Base-by-base conservation (phyloP, 2,113 vertebrate genomes). In the Cyphotilapia sp. region DNA sequence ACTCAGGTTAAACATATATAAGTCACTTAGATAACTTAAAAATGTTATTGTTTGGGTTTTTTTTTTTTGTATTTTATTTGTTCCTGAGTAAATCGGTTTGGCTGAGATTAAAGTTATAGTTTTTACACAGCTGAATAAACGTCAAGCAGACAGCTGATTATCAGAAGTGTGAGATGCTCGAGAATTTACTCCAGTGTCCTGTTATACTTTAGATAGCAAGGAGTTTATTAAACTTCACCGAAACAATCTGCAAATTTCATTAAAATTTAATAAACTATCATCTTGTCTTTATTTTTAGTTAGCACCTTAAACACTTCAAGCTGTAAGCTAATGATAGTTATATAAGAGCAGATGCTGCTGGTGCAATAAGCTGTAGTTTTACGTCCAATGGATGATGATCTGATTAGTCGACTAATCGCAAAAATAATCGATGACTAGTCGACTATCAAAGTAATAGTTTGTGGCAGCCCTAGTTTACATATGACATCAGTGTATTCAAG, bases 311-410 rank as follows among this genome's bases (percentile, higher is more conserved):
- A 27, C 3, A 14, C 22, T 57, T 57, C 3, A 3, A 27, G 12
- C 22, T 57, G 54, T 57, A 57, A 57, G 7, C 12, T 57, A 27
- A 8, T 57, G 24, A 8, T 14, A 14, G 24, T 14, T 57, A 27
- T 8, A 57, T 27, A 57, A 57, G 54, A 27, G 22, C 22, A 56
- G 22, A 27, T 56, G 22, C 22, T 14, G 54, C 54, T 27, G 54
- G 7, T 27, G 12, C 54, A 57, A 14, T 57, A 57, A 57, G 54
- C 1, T 57, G 24, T 16, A 8, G 4, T 5, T 5, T 2, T 2
- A 2, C 0, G 0, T 29, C 0, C 24, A 57, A 5, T 57, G 7
- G 24, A 57, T 57, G 7, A 57, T 57, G 24, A 57, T 3, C 56
- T 57, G 56, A 29, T 29, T 16, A 57, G 24, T 5, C 1, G 1